A percentile compares a stretch with the other conserved stretches of the same genome.
Conservation (phyloP, 2,797 vertebrate species). For the Anas capensis region DNA sequence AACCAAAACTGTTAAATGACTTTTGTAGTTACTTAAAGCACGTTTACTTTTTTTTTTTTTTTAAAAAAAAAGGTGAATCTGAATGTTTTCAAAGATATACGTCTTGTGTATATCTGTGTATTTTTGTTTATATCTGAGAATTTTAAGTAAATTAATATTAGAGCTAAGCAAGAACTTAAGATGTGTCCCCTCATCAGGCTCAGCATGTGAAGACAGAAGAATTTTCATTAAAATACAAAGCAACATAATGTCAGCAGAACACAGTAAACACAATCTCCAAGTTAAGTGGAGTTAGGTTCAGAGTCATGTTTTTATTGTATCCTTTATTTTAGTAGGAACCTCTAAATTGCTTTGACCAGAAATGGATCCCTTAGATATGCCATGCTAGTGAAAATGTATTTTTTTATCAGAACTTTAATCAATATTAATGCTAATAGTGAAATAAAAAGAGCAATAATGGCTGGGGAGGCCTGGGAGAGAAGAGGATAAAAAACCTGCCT, state of each 20-base stretch:
- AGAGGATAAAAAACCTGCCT: not conserved
- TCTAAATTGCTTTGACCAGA: not conserved
- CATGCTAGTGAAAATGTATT: not conserved
- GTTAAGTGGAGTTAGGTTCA: not conserved
- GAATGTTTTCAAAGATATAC: conserved; percentile 43
- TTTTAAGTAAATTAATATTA: not conserved
- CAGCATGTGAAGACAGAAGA: not conserved
- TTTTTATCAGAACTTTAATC: not conserved
- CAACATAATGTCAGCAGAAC: not conserved
- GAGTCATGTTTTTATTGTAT: not conserved
- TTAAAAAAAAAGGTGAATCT: not conserved
- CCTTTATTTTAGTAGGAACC: not conserved
- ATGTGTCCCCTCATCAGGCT: not conserved
- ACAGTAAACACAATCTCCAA: not conserved
- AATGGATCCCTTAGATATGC: not conserved
- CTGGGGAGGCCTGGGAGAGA: not conserved
- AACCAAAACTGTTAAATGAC: conserved; percentile 38
- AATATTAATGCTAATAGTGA: not conserved
- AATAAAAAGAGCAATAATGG: not conserved
- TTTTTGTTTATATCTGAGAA: conserved; percentile 39
- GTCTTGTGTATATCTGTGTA: conserved; percentile 21
- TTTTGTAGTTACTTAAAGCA: conserved; percentile 42
- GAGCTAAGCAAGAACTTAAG: not conserved
- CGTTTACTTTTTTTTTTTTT: conserved; percentile 27
- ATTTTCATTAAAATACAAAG: not conserved